phyloP scores from a whole-genome alignment of 2,113 vertebrate genomes.

The Hippocampus guttulatus region DNA sequence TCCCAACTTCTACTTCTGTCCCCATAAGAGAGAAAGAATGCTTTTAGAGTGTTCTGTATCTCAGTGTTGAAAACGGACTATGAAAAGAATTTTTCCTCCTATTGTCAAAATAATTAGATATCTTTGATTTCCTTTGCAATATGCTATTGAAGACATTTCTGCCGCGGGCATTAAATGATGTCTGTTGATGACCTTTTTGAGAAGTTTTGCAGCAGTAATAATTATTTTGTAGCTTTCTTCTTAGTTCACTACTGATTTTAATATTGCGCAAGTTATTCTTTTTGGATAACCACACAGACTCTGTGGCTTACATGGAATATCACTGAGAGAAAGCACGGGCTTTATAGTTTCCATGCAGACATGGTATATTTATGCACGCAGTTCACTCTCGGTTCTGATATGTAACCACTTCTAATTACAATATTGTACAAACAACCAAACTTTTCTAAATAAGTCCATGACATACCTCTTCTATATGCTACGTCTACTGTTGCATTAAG shows the following conservation, averaged over 20 bases:
- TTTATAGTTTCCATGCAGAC: not conserved
- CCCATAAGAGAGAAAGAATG: conserved; percentile 38
- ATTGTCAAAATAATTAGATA: conserved; percentile 10
- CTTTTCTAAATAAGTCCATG: too few species aligned
- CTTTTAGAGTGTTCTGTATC: conserved; percentile 23
- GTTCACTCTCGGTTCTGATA: not conserved
- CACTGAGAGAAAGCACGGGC: not conserved
- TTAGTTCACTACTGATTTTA: not conserved
- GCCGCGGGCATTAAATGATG: not conserved
- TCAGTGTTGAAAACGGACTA: conserved; percentile 27
- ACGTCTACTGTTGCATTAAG: not conserved
- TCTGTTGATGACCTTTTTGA: not conserved
- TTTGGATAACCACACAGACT: not conserved
- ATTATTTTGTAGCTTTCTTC: not conserved
- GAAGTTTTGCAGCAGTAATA: not conserved
- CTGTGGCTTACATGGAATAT: not conserved
- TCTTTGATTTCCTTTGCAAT: not conserved
- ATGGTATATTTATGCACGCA: not conserved
- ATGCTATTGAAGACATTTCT: not conserved
- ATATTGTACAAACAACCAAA: too few species aligned
- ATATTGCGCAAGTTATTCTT: not conserved
- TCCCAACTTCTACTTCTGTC: conserved; percentile 41
- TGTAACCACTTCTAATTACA: not conserved
- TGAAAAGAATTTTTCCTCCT: conserved; percentile 11
- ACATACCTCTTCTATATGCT: not conserved